These are phyloP conservation scores for Zapornia atra DNA, from an alignment of 2,113 vertebrate species.

Conservation along the genomic window DNA sequence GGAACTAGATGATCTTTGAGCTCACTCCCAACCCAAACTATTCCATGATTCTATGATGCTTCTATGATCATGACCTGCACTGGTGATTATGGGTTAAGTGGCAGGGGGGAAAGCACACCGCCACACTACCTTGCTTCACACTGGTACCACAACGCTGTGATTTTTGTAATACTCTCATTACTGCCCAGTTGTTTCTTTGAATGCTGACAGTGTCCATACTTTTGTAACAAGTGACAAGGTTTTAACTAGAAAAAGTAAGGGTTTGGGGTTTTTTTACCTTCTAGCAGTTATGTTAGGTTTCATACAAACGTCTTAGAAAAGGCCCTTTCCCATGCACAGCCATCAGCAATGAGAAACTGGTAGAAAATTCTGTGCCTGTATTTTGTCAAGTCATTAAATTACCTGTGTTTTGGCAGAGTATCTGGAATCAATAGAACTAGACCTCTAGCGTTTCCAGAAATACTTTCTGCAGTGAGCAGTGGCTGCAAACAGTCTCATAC, in stretches of 20 bases:
- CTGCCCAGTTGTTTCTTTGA: background rate
- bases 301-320: background rate
- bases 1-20: too few species aligned
- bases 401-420: background rate
- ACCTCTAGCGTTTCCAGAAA: background rate
- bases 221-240: background rate
- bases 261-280: background rate
- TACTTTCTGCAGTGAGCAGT: background rate
- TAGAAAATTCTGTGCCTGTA: background rate
- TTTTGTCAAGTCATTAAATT: background rate
- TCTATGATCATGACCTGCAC: too few species aligned
- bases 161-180: background rate
- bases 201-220: background rate
- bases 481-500: background rate
- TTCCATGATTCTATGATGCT: too few species aligned
- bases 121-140: background rate
- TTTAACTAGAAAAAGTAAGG: background rate
- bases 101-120: too few species aligned
- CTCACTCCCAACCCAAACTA: too few species aligned
- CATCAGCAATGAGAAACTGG: background rate
- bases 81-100: too few species aligned
- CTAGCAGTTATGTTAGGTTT: background rate
- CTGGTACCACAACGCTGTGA: accelerated
- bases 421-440: background rate
- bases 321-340: background rate